Conservation (phyloP, 2,113 vertebrate genomes). For the Nothocercus julius region DNA sequence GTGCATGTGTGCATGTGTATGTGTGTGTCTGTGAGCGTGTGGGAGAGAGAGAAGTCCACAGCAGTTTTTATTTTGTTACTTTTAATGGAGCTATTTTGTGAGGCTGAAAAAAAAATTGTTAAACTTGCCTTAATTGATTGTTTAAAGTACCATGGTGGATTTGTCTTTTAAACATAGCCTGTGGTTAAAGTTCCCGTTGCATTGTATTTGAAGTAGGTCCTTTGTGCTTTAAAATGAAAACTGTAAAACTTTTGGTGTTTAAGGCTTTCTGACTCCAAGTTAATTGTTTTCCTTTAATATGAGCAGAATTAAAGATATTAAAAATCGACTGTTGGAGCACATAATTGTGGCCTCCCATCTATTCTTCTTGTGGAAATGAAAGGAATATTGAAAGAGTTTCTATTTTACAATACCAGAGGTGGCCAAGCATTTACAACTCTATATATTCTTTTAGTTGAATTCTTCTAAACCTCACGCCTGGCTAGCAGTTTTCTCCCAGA, state of each 20-base stretch:
- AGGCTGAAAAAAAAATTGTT: slow-evolving; percentile 71
- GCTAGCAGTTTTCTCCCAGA: slow-evolving; percentile 83
- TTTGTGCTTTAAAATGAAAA: slow-evolving; percentile 76
- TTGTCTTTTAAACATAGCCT: slow-evolving; percentile 66
- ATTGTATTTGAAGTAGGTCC: slow-evolving; percentile 70
- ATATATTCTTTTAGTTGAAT: slow-evolving; percentile 78
- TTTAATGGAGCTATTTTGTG: slow-evolving; percentile 70
- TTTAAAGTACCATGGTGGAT: slow-evolving; percentile 71
- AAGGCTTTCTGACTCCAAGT: slow-evolving; percentile 74
- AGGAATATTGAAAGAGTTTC: slow-evolving; percentile 76
- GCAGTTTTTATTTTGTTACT: slow-evolving; percentile 71
- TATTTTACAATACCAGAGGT: slow-evolving; percentile 80
- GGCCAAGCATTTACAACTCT: slow-evolving; percentile 79
- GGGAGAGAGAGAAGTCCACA: slow-evolving; percentile 14
- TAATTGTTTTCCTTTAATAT: slow-evolving; percentile 77
- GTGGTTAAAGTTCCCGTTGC: slow-evolving; percentile 63
- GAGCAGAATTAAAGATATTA: slow-evolving; percentile 76
- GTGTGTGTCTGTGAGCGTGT: not conserved
- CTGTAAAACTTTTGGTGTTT: slow-evolving; percentile 74
- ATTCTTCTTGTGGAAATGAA: slow-evolving; percentile 78
- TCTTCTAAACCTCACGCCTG: slow-evolving; percentile 84
- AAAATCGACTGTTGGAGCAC: slow-evolving; percentile 67
- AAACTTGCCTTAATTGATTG: slow-evolving; percentile 72
- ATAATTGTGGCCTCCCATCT: slow-evolving; percentile 67
- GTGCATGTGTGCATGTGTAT: not conserved